Evolutionary conservation across 1,140 invertebrate species (phyloP), one percentile per base, ranked within the genome.

Genomic region (Pristionchus pacificus): DNA sequence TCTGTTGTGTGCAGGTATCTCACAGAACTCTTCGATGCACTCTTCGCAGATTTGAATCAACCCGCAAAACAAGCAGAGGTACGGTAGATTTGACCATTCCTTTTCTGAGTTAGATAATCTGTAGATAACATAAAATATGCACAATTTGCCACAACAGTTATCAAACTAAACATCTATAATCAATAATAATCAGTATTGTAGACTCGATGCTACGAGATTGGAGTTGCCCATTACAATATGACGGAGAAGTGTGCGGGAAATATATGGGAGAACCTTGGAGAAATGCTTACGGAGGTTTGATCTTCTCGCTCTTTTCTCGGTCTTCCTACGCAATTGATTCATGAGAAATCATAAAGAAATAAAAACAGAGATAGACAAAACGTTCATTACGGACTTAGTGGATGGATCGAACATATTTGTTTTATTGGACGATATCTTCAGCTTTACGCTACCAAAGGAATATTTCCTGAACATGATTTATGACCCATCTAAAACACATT

Each of bases 151-250:
- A 61, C 6, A 30, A 30, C n/a, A 6, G 29, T 10, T 30, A 61
- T 10, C 60, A 61, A 10, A 3, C 6, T 10, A 27, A 3, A 27
- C 29, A 27, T 10, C 60, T 61, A 30, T 61, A 27, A 28, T n/a
- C 10, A 25, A 65, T 38, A 29, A 65, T 24, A 29, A 19, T 65
- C 38, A 15, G 14, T 25, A 57, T 33, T 67, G 27, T 32, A 71
- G 71, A 32, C 57, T 19, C 58, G 70, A 55, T 75, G 74, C 65
- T 72, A 71, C 60, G 70, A 75, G 19, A 76, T 75, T 15, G 74
- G 74, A 27, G 65, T 66, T 24, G 55, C 74, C 14, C 74, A 75
- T 58, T 61, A 68, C 27, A 64, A 68, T 32, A 68, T 72, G 65
- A 68, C 64, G 28, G 69, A 72, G 33, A 68, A 68, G 57, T 38